Base-by-base conservation (phyloP, 1,140 invertebrate species). In the Acromyrmex charruanus region DNA sequence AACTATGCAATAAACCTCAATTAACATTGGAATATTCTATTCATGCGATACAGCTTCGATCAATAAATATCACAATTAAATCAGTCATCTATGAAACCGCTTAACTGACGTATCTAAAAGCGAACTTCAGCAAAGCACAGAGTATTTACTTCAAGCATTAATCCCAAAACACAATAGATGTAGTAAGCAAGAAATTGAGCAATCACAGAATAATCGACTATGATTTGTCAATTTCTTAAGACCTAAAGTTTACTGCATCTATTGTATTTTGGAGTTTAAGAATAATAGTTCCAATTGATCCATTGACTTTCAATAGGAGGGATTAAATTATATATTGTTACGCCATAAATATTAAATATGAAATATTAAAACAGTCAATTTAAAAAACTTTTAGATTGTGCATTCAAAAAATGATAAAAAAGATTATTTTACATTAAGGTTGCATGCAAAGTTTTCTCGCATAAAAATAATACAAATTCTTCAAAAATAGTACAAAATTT, bases 21-120 rank as follows among this genome's bases (percentile, higher is more conserved):
- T 81, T 81, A 71, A 69, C 49, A 81, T 71, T 69, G 31, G 21
- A 55, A 69, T 69, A 28, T 1, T 81, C 79, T 55, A 72, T 81
- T 81, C 18, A 12, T 44, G 35, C 31, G 51, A 25, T 25, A 35
- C 16, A 25, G 53, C 21, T 58, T 16, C 51, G 28, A 72, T 21
- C 31, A 71, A 44, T 53, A 16, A 71, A 71, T 71, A 28, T 39
- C 31, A 68, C 31, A 81, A 81, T 71, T 28, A 51, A 81, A 81
- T 81, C 21, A 69, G 49, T 69, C 51, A 81, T 71, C 31, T 28
- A 53, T 18, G 18, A 81, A 72, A 10, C 49, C 7, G 31, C 31
- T 44, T 58, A 18, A 72, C 1, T 55, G 16, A 31, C 6, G 6
- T 25, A n/a, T 31, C 51, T 58, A 71, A 81, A 55, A 81, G 77